A percentile compares a stretch with the other conserved stretches of the same genome.
Evolutionary conservation across 2,113 vertebrate genomes (phyloP).

Genomic region (Tragelaphus strepsiceros): DNA sequence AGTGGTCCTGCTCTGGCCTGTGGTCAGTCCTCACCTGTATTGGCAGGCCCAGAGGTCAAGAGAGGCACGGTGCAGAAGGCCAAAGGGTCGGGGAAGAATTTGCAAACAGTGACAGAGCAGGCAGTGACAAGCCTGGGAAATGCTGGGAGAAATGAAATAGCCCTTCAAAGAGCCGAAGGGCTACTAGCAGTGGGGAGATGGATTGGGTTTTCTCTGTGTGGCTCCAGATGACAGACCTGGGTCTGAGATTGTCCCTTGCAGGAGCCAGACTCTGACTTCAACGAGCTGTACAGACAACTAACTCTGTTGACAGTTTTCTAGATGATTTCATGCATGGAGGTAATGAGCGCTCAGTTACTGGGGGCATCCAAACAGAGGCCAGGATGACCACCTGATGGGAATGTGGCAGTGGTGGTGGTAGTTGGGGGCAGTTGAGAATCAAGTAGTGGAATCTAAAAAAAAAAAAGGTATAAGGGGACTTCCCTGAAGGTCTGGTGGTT

Average conservation of each 20-base stretch:
- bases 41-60: background rate
- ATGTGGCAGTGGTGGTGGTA: background rate
- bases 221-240: background rate
- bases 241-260: background rate
- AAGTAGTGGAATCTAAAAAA: background rate
- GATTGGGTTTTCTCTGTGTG: background rate
- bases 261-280: background rate
- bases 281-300: background rate
- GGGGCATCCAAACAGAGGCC: background rate
- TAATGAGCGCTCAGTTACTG: background rate
- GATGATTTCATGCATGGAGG: background rate
- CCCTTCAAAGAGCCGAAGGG: background rate
- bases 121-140: background rate
- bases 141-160: background rate
- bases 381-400: background rate
- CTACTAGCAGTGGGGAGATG: background rate
- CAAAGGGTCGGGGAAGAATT: background rate
- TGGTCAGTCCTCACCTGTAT: background rate
- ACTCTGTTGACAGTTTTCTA: background rate
- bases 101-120: background rate
- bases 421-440: background rate
- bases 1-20: background rate
- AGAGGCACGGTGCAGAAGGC: background rate
- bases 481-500: background rate
- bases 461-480: background rate